phyloP scores from a whole-genome alignment of 2,888 invertebrate genomes.

The Nephrotoma flavescens region DNA sequence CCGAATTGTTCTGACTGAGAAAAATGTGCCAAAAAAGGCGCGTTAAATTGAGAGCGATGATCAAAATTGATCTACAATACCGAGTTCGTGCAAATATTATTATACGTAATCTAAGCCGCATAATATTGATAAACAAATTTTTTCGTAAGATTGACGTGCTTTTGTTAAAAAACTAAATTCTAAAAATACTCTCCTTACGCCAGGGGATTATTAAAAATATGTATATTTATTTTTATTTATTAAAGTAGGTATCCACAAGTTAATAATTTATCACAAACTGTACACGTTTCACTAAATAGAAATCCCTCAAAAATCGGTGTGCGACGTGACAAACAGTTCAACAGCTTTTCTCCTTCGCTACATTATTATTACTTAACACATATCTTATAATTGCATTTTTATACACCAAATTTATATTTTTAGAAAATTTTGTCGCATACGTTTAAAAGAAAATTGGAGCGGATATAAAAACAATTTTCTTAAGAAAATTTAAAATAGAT shows the following conservation, averaged over 20 bases:
- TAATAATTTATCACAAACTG: neutral
- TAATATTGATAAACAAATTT: neutral
- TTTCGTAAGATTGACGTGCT: neutral
- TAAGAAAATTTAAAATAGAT: neutral
- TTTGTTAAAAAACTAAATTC: neutral
- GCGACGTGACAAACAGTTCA: neutral
- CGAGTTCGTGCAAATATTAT: neutral
- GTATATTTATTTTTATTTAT: neutral
- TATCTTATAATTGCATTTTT: neutral
- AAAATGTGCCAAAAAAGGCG: neutral
- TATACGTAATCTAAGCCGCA: neutral
- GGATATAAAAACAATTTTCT: neutral
- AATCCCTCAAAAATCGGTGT: neutral
- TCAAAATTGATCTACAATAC: neutral
- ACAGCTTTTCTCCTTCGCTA: neutral
- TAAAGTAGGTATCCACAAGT: neutral
- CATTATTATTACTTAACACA: neutral
- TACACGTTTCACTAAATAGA: neutral
- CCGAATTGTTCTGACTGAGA: neutral
- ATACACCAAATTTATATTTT: neutral
- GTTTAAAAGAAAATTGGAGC: neutral
- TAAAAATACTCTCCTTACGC: neutral
- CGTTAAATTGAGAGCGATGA: neutral
- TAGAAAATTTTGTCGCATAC: neutral
- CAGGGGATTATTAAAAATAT: neutral